These are phyloP conservation scores for Reticulitermes speratus DNA, from an alignment of 1,140 invertebrate species.

Conservation along the genomic window DNA sequence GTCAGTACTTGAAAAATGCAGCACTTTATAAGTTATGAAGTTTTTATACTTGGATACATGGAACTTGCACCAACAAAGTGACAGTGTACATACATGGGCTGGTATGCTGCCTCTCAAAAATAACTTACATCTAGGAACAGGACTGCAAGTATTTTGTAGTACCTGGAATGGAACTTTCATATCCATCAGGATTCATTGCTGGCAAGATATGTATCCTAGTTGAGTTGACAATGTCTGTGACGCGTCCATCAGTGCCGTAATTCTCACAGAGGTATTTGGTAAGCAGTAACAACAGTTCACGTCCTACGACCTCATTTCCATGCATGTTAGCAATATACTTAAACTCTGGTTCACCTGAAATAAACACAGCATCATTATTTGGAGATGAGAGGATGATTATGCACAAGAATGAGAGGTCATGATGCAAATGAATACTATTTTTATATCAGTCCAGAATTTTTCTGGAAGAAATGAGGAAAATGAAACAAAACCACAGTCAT, in stretches of 20 bases:
- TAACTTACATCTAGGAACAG: neutral
- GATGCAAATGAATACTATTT: neutral
- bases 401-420: neutral
- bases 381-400: neutral
- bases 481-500: too few relatives aligned
- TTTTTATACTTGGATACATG: too few relatives aligned
- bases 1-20: too few relatives aligned
- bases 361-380: neutral
- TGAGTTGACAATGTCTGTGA: constrained; percentile 75
- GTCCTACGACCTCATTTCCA: constrained; percentile 92
- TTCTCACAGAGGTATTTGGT: constrained; percentile 86
- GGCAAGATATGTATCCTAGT: constrained; percentile 92
- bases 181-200: constrained; percentile 98
- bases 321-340: constrained; percentile 97
- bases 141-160: neutral
- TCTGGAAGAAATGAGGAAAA: neutral
- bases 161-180: constrained; percentile 55
- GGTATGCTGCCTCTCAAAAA: too few relatives aligned
- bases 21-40: too few relatives aligned
- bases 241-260: constrained; percentile 68
- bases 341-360: constrained; percentile 77
- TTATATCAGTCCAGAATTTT: neutral
- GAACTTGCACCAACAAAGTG: too few relatives aligned
- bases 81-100: too few relatives aligned
- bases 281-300: constrained; percentile 80